Percentiles rank a stretch among this genome's conserved stretches.
These are phyloP conservation scores for Lycia hirtaria DNA, from an alignment of 2,888 invertebrate genomes.

Conservation along the genomic window DNA sequence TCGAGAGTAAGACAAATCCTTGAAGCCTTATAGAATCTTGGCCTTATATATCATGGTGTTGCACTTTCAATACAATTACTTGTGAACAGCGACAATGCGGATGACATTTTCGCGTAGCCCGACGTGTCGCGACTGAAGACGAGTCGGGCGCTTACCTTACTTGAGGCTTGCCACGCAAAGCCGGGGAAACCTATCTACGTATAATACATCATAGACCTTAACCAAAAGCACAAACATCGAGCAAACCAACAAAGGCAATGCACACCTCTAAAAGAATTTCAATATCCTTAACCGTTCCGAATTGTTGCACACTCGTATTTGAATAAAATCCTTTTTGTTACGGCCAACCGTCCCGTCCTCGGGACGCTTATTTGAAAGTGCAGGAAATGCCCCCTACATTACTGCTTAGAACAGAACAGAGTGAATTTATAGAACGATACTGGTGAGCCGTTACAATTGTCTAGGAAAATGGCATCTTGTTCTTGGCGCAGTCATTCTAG, in stretches of 20 bases:
- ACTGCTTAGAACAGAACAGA: conserved; percentile 21
- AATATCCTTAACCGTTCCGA: conserved; percentile 38
- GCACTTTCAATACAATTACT: too few species aligned
- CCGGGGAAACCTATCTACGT: too few species aligned
- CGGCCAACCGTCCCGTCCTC: conserved; percentile 38
- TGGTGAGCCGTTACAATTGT: conserved; percentile 9
- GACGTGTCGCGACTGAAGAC: too few species aligned
- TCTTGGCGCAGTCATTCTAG: conserved; percentile 4
- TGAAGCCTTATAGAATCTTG: too few species aligned
- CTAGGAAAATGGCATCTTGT: conserved; percentile 16
- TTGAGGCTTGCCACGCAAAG: too few species aligned
- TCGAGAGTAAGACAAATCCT: too few species aligned
- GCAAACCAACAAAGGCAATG: conserved; percentile 1
- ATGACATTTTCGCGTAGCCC: too few species aligned
- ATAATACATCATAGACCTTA: too few species aligned
- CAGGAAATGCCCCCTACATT: conserved; percentile 28
- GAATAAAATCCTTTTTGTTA: conserved; percentile 54
- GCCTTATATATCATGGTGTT: too few species aligned
- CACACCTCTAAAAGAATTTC: conserved; percentile 45
- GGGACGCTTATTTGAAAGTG: conserved; percentile 34
- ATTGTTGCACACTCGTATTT: conserved; percentile 51
- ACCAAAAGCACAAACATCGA: conserved; percentile 3
- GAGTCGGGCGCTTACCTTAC: too few species aligned
- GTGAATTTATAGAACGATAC: conserved; percentile 21
- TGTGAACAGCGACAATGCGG: too few species aligned